A percentile compares a stretch with the other conserved stretches of the same genome.
phyloP scores from a whole-genome alignment of 2,113 vertebrate species.

The Oreochromis spilurus region DNA sequence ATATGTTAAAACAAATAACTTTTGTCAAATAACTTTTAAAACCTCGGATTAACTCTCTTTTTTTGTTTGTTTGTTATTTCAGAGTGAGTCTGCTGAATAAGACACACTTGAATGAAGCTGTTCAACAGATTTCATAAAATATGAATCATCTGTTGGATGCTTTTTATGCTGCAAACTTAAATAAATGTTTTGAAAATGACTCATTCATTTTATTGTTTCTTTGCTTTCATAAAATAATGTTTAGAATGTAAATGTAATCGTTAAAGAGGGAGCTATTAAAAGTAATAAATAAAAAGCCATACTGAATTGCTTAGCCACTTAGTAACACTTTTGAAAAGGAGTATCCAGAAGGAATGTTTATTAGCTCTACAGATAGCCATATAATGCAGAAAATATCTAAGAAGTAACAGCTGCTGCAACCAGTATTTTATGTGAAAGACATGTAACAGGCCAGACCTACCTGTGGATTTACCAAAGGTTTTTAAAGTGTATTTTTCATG shows the following conservation, averaged over 20 bases:
- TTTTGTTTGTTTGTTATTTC: neutral
- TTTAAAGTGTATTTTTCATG: neutral
- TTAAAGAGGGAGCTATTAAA: neutral
- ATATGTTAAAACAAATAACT: neutral
- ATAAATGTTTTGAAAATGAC: neutral
- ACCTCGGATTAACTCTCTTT: neutral
- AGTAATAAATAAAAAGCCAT: neutral
- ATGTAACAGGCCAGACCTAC: neutral
- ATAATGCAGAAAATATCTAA: neutral
- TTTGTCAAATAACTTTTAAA: neutral
- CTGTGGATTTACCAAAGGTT: neutral
- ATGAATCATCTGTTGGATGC: neutral
- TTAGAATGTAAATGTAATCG: neutral
- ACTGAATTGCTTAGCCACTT: neutral
- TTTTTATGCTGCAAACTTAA: neutral
- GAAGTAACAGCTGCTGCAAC: neutral
- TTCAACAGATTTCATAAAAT: constrained; percentile 19
- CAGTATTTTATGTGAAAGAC: neutral
- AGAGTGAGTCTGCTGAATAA: constrained; percentile 15
- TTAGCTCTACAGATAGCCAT: neutral
- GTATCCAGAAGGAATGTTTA: neutral
- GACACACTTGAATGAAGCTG: neutral
- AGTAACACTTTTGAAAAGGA: neutral
- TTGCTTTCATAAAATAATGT: neutral
- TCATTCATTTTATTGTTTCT: neutral